Conservation (phyloP, 2,797 vertebrate species). For the Enteromius fasciolatus region DNA sequence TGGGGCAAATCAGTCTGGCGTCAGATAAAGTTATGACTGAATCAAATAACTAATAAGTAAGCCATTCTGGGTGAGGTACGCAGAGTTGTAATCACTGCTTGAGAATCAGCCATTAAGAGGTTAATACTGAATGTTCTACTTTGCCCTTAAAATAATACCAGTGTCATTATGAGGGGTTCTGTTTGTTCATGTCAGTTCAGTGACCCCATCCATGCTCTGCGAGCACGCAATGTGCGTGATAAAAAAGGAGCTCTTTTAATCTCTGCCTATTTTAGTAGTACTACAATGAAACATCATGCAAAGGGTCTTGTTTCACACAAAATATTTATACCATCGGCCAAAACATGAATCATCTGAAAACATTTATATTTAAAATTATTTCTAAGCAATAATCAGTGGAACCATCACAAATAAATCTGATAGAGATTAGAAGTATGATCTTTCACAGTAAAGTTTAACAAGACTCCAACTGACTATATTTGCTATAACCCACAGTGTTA, state of each 20-base stretch:
- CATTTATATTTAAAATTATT: neutral
- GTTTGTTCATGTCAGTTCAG: conserved; percentile 28
- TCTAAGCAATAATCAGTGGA: neutral
- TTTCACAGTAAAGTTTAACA: neutral
- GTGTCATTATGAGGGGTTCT: neutral
- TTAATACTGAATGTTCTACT: neutral
- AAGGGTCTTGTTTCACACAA: conserved; percentile 5
- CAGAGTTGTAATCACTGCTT: neutral
- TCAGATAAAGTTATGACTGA: conserved; percentile 39
- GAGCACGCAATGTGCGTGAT: conserved; percentile 15
- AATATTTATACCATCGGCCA: neutral
- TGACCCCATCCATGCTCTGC: conserved; percentile 1
- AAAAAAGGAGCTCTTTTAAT: conserved; percentile 28
- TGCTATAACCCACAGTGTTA: neutral
- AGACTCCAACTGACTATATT: conserved; percentile 17
- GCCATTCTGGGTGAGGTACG: conserved; percentile 1
- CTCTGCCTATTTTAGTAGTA: neutral
- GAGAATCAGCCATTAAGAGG: conserved; percentile 22
- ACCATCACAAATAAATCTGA: conserved; percentile 3
- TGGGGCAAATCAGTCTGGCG: conserved; percentile 39
- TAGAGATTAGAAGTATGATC: neutral
- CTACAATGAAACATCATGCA: neutral
- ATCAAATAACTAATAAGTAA: conserved; percentile 20
- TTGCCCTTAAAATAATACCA: neutral
- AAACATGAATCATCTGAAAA: neutral